phyloP scores from a whole-genome alignment of 2,888 invertebrate species.

The Perizoma affinitatum region DNA sequence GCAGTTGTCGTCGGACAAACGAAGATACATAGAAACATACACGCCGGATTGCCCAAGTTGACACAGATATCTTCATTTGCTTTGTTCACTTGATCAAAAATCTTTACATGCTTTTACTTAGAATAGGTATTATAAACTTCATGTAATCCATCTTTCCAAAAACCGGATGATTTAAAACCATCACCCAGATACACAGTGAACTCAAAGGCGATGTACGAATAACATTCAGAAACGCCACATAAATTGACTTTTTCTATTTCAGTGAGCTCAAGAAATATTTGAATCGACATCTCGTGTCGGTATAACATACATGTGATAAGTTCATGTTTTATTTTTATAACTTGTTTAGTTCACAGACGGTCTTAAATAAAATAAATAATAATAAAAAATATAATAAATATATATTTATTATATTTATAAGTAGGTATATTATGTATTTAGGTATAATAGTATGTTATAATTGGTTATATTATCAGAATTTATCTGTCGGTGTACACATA shows the following conservation, averaged over 20 bases:
- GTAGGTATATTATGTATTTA: no score
- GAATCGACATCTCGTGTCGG: slow-evolving; percentile 40
- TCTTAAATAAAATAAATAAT: slow-evolving; percentile 15
- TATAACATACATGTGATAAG: slow-evolving; percentile 44
- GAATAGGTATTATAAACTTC: slow-evolving; percentile 1
- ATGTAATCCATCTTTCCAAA: slow-evolving; percentile 15
- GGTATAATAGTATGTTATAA: no score
- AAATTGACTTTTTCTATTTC: slow-evolving; percentile 55
- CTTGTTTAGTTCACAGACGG: slow-evolving; percentile 34
- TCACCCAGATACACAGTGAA: slow-evolving; percentile 41
- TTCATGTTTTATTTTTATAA: slow-evolving; percentile 41
- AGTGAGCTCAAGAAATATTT: slow-evolving; percentile 44
- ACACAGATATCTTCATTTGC: no score
- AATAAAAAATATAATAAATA: no score
- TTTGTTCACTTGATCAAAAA: no score
- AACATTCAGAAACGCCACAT: slow-evolving; percentile 39
- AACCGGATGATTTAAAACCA: slow-evolving; percentile 38
- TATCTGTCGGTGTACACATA: no score
- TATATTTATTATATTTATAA: no score
- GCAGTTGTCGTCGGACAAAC: no score
- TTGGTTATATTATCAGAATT: no score
- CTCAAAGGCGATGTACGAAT: slow-evolving; percentile 30
- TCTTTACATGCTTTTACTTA: no score
- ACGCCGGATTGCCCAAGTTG: no score
- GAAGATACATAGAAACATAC: no score